These are phyloP conservation scores for Phrynocephalus guinanensis DNA, from an alignment of 2,797 vertebrate genomes.

Conservation along the genomic window DNA sequence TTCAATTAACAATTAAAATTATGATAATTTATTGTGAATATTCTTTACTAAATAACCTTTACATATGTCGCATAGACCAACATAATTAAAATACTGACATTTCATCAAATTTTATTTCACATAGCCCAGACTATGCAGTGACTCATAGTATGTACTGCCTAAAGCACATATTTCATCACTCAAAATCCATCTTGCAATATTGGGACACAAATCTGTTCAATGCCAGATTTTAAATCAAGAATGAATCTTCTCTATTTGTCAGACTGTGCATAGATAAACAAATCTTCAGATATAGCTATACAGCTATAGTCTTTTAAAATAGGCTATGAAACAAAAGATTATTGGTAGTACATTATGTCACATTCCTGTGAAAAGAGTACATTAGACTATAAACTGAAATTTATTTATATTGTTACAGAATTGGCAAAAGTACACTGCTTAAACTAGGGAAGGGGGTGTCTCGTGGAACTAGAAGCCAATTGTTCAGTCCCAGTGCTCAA, in stretches of 20 bases:
- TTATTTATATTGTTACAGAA: slow-evolving; percentile 56
- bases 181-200: slow-evolving; percentile 65
- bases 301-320: slow-evolving; percentile 49
- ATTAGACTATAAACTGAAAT: slow-evolving; percentile 38
- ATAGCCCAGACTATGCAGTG: slow-evolving; percentile 60
- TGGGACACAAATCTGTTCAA: slow-evolving; percentile 62
- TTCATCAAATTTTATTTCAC: slow-evolving; percentile 61
- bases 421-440: slow-evolving; percentile 47
- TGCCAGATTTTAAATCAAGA: slow-evolving; percentile 54
- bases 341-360: neutral
- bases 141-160: slow-evolving; percentile 50
- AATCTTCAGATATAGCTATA: slow-evolving; percentile 41
- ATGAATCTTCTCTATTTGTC: slow-evolving; percentile 56
- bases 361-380: slow-evolving; percentile 51
- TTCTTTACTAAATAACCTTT: too few species aligned
- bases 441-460: slow-evolving; percentile 51
- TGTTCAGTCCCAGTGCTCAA: too few species aligned
- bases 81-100: slow-evolving; percentile 47
- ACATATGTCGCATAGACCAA: slow-evolving; percentile 49
- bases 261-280: slow-evolving; percentile 53
- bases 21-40: too few species aligned
- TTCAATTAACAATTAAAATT: too few species aligned
- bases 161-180: slow-evolving; percentile 63
- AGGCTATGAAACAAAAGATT: slow-evolving; percentile 51
- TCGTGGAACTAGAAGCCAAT: too few species aligned